Conservation (phyloP, 2,797 vertebrate species). For the Epinephelus malabaricus region DNA sequence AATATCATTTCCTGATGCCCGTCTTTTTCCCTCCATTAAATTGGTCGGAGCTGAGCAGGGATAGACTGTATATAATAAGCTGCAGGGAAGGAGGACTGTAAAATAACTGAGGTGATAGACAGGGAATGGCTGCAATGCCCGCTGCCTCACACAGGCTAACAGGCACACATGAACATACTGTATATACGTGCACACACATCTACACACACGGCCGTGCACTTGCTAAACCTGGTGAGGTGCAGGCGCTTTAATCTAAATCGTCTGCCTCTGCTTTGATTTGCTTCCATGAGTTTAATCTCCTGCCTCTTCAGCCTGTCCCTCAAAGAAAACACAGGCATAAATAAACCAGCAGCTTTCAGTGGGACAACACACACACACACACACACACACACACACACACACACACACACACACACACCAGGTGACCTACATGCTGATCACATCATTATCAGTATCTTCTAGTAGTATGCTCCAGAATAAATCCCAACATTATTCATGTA, state of each 20-base stretch:
- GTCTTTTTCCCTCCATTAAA: conserved; percentile 73
- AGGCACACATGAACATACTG: conserved; percentile 3
- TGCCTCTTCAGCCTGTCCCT: conserved; percentile 66
- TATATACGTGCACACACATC: background rate
- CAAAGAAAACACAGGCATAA: conserved; percentile 68
- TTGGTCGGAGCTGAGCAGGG: conserved; percentile 42
- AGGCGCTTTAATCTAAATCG: conserved; percentile 68
- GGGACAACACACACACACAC: conserved; percentile 20
- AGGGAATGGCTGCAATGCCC: conserved; percentile 21
- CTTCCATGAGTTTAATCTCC: conserved; percentile 73
- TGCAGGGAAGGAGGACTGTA: conserved; percentile 52
- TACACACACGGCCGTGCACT: background rate
- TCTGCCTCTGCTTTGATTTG: conserved; percentile 70
- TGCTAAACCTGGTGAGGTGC: conserved; percentile 45
- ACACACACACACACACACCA: conserved; percentile 21
- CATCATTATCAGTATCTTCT: conserved; percentile 48
- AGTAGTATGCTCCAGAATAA: background rate
- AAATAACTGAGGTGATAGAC: conserved; percentile 64
- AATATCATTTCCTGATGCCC: conserved; percentile 84
- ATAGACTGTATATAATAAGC: conserved; percentile 72
- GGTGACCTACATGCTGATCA: conserved; percentile 54
- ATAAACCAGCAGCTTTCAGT: conserved; percentile 56
- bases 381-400: conserved; percentile 17
- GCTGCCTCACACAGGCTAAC: conserved; percentile 10
- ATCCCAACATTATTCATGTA: conserved; percentile 26